Percentiles rank a stretch among this genome's conserved stretches.
phyloP scores from a whole-genome alignment of 2,797 vertebrate species.

The Gila robusta region DNA sequence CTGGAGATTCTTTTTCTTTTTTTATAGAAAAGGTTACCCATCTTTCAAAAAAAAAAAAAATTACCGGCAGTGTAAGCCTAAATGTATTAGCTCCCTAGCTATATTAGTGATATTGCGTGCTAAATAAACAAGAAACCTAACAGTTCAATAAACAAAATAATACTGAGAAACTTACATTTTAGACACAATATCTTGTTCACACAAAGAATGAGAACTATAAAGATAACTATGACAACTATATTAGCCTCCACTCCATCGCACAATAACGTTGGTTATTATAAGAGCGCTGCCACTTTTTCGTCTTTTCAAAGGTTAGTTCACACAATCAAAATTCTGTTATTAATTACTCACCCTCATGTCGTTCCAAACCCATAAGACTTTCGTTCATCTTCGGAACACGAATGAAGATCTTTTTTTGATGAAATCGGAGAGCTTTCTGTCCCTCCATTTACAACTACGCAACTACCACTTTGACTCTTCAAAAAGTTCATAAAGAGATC shows the following conservation, averaged over 20 bases:
- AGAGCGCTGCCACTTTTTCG: too few relatives aligned
- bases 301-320: too few relatives aligned
- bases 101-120: not conserved
- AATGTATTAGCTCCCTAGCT: not conserved
- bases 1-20: not conserved
- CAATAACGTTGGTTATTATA: not conserved
- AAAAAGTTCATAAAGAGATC: too few relatives aligned
- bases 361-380: too few relatives aligned
- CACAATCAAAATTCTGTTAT: too few relatives aligned
- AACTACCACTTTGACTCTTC: too few relatives aligned
- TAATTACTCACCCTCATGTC: too few relatives aligned
- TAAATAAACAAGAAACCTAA: not conserved
- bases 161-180: not conserved
- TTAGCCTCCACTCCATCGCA: not conserved
- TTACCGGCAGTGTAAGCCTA: not conserved
- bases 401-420: too few relatives aligned
- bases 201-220: not conserved
- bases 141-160: not conserved
- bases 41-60: not conserved
- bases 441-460: too few relatives aligned
- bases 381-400: too few relatives aligned
- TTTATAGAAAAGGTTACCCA: slow-evolving; percentile 31
- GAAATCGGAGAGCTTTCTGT: too few relatives aligned
- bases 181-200: not conserved
- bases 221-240: not conserved